These are phyloP conservation scores for Xestobium rufovillosum DNA, from an alignment of 2,888 invertebrate genomes.

Conservation along the genomic window DNA sequence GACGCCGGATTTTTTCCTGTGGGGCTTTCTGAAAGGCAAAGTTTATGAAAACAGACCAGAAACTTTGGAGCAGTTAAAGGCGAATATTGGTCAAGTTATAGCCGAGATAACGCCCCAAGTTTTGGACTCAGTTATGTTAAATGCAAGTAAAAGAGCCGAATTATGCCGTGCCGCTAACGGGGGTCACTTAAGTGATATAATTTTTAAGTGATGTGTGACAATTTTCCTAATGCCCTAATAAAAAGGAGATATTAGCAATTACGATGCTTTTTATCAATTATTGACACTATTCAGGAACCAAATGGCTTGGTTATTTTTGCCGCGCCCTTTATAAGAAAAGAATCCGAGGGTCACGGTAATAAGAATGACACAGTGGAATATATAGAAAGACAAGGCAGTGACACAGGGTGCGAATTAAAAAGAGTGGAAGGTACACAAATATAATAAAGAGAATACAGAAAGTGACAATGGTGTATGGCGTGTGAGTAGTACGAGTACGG, in stretches of 20 bases:
- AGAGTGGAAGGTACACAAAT: too few relatives aligned
- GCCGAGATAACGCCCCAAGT: slow-evolving; percentile 1
- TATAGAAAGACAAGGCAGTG: too few relatives aligned
- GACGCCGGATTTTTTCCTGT: slow-evolving; percentile 1
- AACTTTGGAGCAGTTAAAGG: not conserved
- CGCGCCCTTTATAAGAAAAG: slow-evolving; percentile 3
- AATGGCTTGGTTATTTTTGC: slow-evolving; percentile 1
- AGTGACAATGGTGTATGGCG: too few relatives aligned
- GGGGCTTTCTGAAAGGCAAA: not conserved
- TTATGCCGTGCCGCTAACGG: slow-evolving; percentile 2
- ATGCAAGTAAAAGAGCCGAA: slow-evolving; percentile 1
- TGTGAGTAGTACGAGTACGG: too few relatives aligned
- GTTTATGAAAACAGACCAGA: too few relatives aligned
- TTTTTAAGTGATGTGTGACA: not conserved
- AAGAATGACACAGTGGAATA: too few relatives aligned
- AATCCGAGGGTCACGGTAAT: too few relatives aligned
- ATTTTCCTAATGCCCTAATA: slow-evolving; percentile 1
- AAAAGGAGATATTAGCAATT: not conserved
- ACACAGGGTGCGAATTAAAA: too few relatives aligned
- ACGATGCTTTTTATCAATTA: not conserved
- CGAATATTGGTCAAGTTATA: not conserved
- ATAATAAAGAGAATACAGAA: too few relatives aligned
- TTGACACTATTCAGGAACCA: not conserved
- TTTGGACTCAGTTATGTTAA: not conserved
- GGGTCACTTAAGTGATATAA: slow-evolving; percentile 1